Percentiles rank a stretch among this genome's conserved stretches.
Evolutionary conservation across 2,113 vertebrate species (phyloP).

Genomic region (Macheiramphus alcinus): DNA sequence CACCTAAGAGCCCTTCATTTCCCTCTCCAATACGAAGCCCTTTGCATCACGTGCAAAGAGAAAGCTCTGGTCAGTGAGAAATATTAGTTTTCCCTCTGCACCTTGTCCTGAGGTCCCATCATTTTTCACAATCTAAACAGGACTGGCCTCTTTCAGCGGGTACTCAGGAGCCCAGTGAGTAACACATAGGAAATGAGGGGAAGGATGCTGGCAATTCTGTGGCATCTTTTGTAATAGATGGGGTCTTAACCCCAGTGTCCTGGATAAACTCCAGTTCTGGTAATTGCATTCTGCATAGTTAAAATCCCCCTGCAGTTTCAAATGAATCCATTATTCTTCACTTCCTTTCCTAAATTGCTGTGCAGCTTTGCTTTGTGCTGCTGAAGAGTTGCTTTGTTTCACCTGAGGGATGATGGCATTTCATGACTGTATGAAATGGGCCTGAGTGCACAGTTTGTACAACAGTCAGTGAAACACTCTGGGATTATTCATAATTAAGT

Average conservation of each 20-base stretch:
- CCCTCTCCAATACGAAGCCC: not conserved
- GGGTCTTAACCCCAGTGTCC: constrained; percentile 57
- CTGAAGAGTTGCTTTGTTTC: constrained; percentile 59
- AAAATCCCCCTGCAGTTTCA: constrained; percentile 61
- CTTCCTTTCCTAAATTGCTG: constrained; percentile 52
- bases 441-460: not conserved
- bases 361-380: constrained; percentile 46
- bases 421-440: constrained; percentile 13
- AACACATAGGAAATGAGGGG: constrained; percentile 12
- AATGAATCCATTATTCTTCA: constrained; percentile 54
- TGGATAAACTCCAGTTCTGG: constrained; percentile 59
- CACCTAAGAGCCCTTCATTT: not conserved
- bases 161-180: not conserved
- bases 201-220: constrained; percentile 30
- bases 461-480: not conserved
- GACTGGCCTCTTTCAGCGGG: not conserved
- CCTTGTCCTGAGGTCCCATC: not conserved
- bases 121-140: not conserved
- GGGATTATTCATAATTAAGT: constrained; percentile 37
- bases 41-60: not conserved
- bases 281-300: constrained; percentile 59
- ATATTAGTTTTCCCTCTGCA: not conserved
- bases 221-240: constrained; percentile 61
- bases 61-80: not conserved
- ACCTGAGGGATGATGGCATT: constrained; percentile 59